Evolutionary conservation across 2,888 invertebrate species (phyloP).

Genomic region (Netelia melanura): DNA sequence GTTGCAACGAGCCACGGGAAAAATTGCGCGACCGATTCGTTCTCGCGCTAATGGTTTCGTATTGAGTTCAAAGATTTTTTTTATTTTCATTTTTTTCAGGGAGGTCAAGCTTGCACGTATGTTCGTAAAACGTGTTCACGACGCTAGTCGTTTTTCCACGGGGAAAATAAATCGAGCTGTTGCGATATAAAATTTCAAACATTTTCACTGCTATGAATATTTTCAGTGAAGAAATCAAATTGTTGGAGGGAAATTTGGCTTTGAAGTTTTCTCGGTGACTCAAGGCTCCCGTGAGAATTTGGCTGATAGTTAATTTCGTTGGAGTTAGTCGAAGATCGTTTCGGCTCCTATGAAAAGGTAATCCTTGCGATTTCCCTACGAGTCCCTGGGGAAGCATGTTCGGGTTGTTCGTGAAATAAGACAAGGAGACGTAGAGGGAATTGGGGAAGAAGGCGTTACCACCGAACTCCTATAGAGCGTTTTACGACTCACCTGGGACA

Average conservation of each 20-base stretch:
- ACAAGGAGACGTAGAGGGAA: constrained; percentile 23
- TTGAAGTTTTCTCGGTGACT: constrained; percentile 24
- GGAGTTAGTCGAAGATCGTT: constrained; percentile 26
- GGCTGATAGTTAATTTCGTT: constrained; percentile 49
- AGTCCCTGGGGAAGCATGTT: constrained; percentile 52
- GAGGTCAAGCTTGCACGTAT: background rate
- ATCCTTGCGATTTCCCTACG: constrained; percentile 41
- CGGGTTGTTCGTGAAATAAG: constrained; percentile 46
- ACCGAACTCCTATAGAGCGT: constrained; percentile 66
- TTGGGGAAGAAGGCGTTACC: constrained; percentile 60
- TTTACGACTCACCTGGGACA: constrained; percentile 74
- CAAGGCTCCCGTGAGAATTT: constrained; percentile 11
- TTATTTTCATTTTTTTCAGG: constrained; percentile 33
- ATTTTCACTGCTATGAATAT: no score
- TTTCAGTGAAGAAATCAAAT: background rate
- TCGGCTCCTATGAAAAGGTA: constrained; percentile 45
- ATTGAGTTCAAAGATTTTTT: constrained; percentile 74
- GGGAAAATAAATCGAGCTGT: no score
- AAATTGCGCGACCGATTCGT: constrained; percentile 82
- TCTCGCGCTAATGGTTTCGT: constrained; percentile 81
- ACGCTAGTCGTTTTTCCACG: no score
- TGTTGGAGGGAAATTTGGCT: background rate
- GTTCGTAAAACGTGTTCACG: no score
- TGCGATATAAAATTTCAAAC: no score
- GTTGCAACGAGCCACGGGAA: constrained; percentile 62